A percentile compares a stretch with the other conserved stretches of the same genome.
phyloP scores from a whole-genome alignment of 2,888 invertebrate genomes.

The Epistrophe grossulariae region DNA sequence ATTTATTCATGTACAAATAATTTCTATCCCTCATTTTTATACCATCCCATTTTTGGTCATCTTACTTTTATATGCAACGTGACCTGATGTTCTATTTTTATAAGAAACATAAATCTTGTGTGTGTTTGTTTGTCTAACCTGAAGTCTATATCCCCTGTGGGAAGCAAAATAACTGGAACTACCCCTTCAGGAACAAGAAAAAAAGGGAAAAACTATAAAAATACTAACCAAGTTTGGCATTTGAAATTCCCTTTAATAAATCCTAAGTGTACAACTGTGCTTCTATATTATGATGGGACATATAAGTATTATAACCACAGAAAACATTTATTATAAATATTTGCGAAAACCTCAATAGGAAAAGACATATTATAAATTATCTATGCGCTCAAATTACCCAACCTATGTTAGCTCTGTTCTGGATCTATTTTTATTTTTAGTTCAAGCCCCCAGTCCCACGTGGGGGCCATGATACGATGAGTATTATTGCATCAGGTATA shows the following conservation, averaged over 20 bases:
- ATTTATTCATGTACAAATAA: background rate
- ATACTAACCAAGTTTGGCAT: background rate
- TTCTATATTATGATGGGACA: background rate
- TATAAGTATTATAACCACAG: background rate
- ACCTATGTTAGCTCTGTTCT: constrained; percentile 6
- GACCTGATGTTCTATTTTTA: background rate
- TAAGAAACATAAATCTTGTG: background rate
- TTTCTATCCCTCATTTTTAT: background rate
- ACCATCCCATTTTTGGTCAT: background rate
- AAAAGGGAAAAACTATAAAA: background rate
- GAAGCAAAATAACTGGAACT: background rate
- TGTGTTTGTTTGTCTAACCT: background rate
- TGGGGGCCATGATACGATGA: background rate
- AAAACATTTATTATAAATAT: constrained; percentile 45
- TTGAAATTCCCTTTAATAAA: constrained; percentile 1
- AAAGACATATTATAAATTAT: background rate
- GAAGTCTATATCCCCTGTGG: background rate
- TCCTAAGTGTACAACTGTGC: background rate
- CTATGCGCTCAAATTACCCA: background rate
- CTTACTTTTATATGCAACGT: background rate
- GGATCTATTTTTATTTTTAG: constrained; percentile 25
- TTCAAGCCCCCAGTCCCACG: constrained; percentile 1
- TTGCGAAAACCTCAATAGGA: constrained; percentile 25
- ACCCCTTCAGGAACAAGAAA: background rate
- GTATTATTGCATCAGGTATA: constrained; percentile 37